These are phyloP conservation scores for Siphamia tubifer DNA, from an alignment of 2,113 vertebrate genomes.

Conservation along the genomic window DNA sequence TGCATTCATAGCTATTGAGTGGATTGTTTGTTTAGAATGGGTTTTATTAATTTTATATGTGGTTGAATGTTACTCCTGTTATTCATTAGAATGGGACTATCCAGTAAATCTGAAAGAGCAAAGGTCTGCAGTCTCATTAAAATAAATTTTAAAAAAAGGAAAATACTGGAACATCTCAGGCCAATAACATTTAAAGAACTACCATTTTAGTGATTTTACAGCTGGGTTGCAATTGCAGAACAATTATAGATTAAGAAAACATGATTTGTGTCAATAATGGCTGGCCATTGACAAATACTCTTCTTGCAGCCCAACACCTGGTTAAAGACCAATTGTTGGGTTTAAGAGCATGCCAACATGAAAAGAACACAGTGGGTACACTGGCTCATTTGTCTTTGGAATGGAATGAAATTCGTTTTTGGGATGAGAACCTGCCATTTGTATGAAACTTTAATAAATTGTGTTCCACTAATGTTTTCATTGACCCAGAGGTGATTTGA, in stretches of 20 bases:
- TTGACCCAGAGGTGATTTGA: conserved; percentile 53
- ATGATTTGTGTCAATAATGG: conserved; percentile 65
- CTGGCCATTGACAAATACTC: conserved; percentile 57
- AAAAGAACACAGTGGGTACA: conserved; percentile 49
- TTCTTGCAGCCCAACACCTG: conserved; percentile 49
- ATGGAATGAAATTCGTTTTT: conserved; percentile 36
- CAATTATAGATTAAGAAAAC: conserved; percentile 73
- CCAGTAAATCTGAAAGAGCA: not conserved
- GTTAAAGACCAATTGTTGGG: conserved; percentile 52
- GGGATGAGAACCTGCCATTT: conserved; percentile 25
- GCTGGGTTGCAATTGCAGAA: conserved; percentile 64
- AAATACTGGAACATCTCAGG: conserved; percentile 17
- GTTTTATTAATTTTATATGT: conserved; percentile 21
- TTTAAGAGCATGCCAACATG: conserved; percentile 46
- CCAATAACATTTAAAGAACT: conserved; percentile 22
- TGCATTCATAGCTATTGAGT: conserved; percentile 20
- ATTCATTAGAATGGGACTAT: not conserved
- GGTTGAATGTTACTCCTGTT: not conserved
- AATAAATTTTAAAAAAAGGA: conserved; percentile 28
- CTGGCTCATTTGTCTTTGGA: conserved; percentile 48
- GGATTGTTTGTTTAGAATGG: conserved; percentile 3
- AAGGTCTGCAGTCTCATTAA: conserved; percentile 25
- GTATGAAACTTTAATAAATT: conserved; percentile 34
- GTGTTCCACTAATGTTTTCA: conserved; percentile 42
- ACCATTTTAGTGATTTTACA: conserved; percentile 62